A percentile compares a stretch with the other conserved stretches of the same genome.
These are phyloP conservation scores for Euzophera pinguis DNA, from an alignment of 2,888 invertebrate species.

Conservation along the genomic window DNA sequence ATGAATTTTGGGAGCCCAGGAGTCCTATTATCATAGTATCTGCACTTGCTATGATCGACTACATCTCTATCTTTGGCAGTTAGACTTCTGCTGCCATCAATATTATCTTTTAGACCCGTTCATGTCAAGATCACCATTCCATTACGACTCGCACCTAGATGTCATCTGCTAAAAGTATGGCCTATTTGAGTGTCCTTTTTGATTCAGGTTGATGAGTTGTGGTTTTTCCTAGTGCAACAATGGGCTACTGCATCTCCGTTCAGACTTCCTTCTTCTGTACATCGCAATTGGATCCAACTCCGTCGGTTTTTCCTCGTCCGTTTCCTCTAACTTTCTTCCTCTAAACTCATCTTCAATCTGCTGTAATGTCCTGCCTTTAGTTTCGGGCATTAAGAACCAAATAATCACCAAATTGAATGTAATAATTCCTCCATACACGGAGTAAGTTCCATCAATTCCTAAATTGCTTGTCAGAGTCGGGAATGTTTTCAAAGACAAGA, in stretches of 20 bases:
- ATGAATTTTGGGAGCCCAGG: too few species aligned
- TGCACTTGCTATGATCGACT: too few species aligned
- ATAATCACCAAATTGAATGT: constrained; percentile 74
- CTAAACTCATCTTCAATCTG: constrained; percentile 81
- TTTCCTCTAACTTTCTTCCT: constrained; percentile 40
- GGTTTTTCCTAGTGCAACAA: background rate
- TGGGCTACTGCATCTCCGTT: constrained; percentile 36
- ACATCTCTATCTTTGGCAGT: too few species aligned
- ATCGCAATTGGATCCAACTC: constrained; percentile 34
- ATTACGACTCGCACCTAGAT: too few species aligned
- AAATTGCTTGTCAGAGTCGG: constrained; percentile 69
- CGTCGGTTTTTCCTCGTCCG: constrained; percentile 40
- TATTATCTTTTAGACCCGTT: too few species aligned
- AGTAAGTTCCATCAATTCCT: constrained; percentile 78
- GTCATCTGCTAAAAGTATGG: too few species aligned
- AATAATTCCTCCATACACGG: constrained; percentile 74
- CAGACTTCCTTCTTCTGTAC: constrained; percentile 46
- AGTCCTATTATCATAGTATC: too few species aligned
- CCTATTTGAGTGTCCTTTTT: too few species aligned
- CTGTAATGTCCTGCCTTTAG: constrained; percentile 81
- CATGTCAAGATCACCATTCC: too few species aligned
- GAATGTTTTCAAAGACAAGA: constrained; percentile 81
- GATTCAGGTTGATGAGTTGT: too few species aligned
- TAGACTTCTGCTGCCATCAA: too few species aligned
- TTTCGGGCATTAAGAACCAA: constrained; percentile 81